Conservation (phyloP, 2,797 vertebrate genomes). For the Australoheros facetus region DNA sequence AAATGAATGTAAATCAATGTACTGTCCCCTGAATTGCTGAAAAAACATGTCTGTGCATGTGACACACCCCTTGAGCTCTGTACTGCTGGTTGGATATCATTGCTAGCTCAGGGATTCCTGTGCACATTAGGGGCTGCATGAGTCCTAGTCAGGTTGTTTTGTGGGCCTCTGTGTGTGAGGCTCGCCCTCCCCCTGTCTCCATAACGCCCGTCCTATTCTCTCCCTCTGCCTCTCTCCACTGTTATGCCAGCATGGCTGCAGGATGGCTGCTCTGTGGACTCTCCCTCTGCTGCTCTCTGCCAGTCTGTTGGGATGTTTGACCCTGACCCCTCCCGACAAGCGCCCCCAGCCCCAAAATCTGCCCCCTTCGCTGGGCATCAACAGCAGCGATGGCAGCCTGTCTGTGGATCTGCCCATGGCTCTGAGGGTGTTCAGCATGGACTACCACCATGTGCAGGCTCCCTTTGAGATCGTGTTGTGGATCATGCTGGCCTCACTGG, state of each 20-base stretch:
- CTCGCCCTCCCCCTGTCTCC: conserved; percentile 27
- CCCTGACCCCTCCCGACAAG: conserved; percentile 31
- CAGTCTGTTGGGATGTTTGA: conserved; percentile 25
- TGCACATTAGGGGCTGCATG: conserved; percentile 72
- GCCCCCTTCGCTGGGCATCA: conserved; percentile 35
- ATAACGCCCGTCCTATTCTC: conserved; percentile 38
- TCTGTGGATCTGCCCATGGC: conserved; percentile 54
- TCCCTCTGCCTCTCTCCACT: conserved; percentile 14
- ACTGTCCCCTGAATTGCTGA: background rate
- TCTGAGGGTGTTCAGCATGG: conserved; percentile 79
- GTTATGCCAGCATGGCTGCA: conserved; percentile 64
- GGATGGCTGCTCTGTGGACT: conserved; percentile 59
- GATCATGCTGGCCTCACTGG: conserved; percentile 88
- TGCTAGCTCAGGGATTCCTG: conserved; percentile 80
- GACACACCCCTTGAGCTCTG: conserved; percentile 22
- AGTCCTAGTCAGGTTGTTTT: conserved; percentile 47
- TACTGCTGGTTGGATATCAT: conserved; percentile 47
- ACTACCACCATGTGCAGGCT: conserved; percentile 85
- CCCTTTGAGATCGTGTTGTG: conserved; percentile 87
- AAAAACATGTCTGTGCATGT: background rate
- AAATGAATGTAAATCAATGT: background rate
- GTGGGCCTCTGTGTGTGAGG: conserved; percentile 14
- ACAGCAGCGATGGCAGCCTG: conserved; percentile 44
- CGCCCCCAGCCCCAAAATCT: conserved; percentile 38
- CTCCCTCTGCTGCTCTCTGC: conserved; percentile 33